A percentile compares a stretch with the other conserved stretches of the same genome.
Conservation (phyloP, 2,797 vertebrate genomes). For the Typhlichthys eigenmanni region DNA sequence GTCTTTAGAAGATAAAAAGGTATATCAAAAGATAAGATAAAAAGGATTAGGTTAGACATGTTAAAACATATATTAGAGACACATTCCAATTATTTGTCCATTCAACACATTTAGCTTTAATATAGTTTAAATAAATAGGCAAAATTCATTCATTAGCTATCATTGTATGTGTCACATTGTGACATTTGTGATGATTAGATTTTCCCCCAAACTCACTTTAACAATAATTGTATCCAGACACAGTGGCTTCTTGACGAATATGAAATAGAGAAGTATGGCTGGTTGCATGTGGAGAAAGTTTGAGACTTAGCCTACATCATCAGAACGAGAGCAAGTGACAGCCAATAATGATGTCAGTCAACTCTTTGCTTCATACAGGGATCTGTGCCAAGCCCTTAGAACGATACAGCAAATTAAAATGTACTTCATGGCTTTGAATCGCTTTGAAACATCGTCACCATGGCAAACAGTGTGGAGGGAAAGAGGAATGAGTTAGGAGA, state of each 20-base stretch:
- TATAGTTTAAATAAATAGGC: constrained; percentile 6
- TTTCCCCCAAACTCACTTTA: constrained; percentile 4
- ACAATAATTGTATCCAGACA: constrained; percentile 32
- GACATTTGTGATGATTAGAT: background rate
- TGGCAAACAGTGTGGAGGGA: no score
- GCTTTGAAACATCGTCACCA: background rate
- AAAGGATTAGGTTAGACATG: background rate
- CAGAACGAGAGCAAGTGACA: background rate
- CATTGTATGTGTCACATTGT: constrained; percentile 13
- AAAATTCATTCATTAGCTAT: background rate
- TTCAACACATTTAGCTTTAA: background rate
- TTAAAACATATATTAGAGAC: background rate
- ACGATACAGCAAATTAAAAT: background rate
- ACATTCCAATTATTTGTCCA: background rate
- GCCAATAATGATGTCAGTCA: background rate
- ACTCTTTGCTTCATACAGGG: background rate
- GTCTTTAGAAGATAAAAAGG: no score
- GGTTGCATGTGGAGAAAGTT: constrained; percentile 10
- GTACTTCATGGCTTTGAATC: background rate
- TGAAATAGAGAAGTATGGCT: no score
- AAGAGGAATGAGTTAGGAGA: no score
- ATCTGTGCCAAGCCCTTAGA: constrained; percentile 3
- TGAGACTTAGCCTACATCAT: background rate
- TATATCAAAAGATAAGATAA: no score
- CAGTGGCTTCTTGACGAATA: background rate